phyloP scores from a whole-genome alignment of 2,888 invertebrate species.

The Pseudoips prasinana region DNA sequence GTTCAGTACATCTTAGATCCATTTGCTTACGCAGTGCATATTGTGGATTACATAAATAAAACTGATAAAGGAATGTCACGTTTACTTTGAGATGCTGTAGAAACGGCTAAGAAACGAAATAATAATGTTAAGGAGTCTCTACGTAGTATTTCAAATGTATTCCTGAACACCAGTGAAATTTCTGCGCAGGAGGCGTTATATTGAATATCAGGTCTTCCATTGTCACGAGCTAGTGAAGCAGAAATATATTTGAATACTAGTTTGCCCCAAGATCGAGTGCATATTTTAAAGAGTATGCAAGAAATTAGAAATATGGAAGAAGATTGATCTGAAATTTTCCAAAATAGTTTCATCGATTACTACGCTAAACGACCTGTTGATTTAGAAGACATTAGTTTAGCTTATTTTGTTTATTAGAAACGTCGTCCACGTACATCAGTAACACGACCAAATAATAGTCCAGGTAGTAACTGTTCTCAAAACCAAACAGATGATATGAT shows the following conservation, averaged over 20 bases:
- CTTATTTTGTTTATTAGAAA: conserved; percentile 20
- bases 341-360: conserved; percentile 7
- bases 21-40: conserved; percentile 40
- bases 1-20: conserved; percentile 40
- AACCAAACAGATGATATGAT: no score
- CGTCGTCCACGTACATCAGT: no score
- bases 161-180: conserved; percentile 7
- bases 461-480: no score
- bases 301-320: conserved; percentile 1
- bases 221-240: conserved; percentile 9
- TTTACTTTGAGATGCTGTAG: conserved; percentile 22
- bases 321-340: not conserved
- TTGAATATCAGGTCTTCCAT: conserved; percentile 5
- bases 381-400: conserved; percentile 5
- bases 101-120: conserved; percentile 22
- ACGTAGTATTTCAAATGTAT: conserved; percentile 5
- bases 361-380: conserved; percentile 3
- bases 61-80: conserved; percentile 14
- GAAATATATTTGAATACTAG: conserved; percentile 11
- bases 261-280: conserved; percentile 7
- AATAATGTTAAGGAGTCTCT: conserved; percentile 2
- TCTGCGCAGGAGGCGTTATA: conserved; percentile 12
- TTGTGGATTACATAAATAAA: conserved; percentile 32
- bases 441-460: no score
- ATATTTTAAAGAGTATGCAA: conserved; percentile 7